Base-by-base conservation (phyloP, 2,797 vertebrate genomes). In the Crypturellus tataupa region DNA sequence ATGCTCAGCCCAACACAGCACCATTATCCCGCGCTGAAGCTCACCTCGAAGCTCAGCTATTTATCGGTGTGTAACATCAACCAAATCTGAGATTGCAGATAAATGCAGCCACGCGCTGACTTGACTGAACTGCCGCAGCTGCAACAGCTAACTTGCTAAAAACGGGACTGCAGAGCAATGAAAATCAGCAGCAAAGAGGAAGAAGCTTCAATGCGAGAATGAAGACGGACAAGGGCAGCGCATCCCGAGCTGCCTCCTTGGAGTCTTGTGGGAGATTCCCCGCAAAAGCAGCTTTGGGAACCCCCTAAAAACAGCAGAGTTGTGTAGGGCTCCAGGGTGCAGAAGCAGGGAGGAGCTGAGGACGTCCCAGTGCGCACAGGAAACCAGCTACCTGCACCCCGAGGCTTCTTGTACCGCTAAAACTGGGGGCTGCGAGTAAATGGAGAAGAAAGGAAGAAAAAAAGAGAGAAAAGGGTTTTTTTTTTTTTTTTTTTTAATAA, bases 41-140 rank as follows among this genome's bases (percentile, higher is more conserved):
- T 56, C 0, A 5, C 3, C 13, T 58, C 18, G 0, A 2, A 0
- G 2, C 27, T 19, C 3, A 33, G 35, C 40, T 5, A 18, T 29
- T 71, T 44, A 16, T 37, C 73, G 18, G 56, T 11, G 21, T 24
- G 65, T 2, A 3, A 23, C 2, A 23, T 4, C 87, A 58, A 79
- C 6, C 7, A 39, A 70, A 55, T 53, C 53, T 62, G 12, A 44
- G 67, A 3, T 42, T 2, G 39, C 4, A 19, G 79, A 60, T 46
- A 46, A 80, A 93, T 78, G 76, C 46, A 83, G 53, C 35, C 16
- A n/a, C 18, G 53, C 31, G 17, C 29, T 19, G 40, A 73, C 10
- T 68, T 21, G 47, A 24, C 47, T 49, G 47, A 13, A 49, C 21
- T 24, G 47, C 47, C 25, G 12, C 47, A 49, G 23, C 11, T 49